Percentiles rank a stretch among this genome's conserved stretches.
phyloP scores from a whole-genome alignment of 2,888 invertebrate genomes.

The Macrophya annulata region DNA sequence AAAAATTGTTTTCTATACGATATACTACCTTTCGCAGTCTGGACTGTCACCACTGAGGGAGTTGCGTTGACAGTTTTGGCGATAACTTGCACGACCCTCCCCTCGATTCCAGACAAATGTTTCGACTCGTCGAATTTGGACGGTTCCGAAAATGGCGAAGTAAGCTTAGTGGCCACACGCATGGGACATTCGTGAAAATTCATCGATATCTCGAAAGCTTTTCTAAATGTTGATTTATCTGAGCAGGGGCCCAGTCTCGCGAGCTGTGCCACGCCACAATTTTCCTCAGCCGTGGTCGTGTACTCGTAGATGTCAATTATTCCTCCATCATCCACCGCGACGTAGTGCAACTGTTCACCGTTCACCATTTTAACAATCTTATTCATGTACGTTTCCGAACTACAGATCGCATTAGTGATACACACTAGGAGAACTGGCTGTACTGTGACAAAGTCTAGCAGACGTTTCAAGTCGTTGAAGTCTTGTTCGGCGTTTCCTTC shows the following conservation, averaged over 20 bases:
- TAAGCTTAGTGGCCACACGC: background rate
- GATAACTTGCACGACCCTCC: background rate
- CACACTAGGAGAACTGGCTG: slow-evolving; percentile 20
- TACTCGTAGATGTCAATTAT: slow-evolving; percentile 24
- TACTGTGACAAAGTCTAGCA: background rate
- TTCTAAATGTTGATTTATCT: background rate
- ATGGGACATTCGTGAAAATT: slow-evolving; percentile 36
- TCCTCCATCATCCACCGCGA: background rate
- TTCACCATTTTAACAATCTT: background rate
- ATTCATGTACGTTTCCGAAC: slow-evolving; percentile 11
- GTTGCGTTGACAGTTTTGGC: slow-evolving; percentile 13
- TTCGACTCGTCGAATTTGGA: background rate
- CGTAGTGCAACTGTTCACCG: background rate
- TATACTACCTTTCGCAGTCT: background rate
- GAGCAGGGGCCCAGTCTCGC: slow-evolving; percentile 6
- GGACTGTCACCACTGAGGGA: background rate
- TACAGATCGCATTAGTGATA: slow-evolving; percentile 1
- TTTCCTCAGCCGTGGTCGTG: background rate
- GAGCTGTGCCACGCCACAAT: slow-evolving; percentile 11
- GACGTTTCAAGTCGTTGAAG: background rate
- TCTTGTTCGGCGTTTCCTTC: slow-evolving; percentile 10
- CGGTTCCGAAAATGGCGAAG: background rate
- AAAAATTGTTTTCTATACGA: background rate
- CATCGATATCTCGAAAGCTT: background rate
- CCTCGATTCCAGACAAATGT: background rate